These are phyloP conservation scores for Podarcis siculus DNA, from an alignment of 2,797 vertebrate genomes.

Conservation along the genomic window DNA sequence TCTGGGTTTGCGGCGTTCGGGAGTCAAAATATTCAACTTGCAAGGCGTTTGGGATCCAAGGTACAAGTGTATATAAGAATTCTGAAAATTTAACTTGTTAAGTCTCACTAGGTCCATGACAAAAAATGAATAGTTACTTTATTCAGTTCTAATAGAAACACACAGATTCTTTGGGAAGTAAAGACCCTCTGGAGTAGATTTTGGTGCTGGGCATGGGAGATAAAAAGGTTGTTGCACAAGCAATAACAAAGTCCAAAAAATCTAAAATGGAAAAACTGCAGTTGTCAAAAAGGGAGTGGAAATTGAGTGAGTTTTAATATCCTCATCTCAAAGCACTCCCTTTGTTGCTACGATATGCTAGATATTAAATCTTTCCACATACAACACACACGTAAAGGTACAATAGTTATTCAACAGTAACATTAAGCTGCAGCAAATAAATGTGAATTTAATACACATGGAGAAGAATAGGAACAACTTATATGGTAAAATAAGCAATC, in stretches of 20 bases:
- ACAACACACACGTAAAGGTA: not conserved
- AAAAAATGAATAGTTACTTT: not conserved
- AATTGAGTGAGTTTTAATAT: not conserved
- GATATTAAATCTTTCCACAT: not conserved
- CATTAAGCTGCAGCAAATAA: not conserved
- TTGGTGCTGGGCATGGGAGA: too few relatives aligned
- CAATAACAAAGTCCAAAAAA: not conserved
- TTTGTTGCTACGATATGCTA: not conserved
- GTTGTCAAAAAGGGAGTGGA: not conserved
- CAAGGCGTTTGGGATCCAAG: too few relatives aligned
- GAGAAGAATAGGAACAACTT: not conserved
- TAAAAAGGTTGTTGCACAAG: not conserved
- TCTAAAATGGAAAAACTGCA: not conserved
- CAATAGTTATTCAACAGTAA: not conserved
- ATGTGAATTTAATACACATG: not conserved
- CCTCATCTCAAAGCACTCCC: not conserved
- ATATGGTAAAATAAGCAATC: not conserved
- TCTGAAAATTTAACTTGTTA: not conserved
- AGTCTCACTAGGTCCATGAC: not conserved
- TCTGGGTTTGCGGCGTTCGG: too few relatives aligned
- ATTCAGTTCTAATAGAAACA: not conserved
- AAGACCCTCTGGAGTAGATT: too few relatives aligned
- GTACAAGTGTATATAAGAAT: too few relatives aligned
- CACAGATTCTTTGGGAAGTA: not conserved
- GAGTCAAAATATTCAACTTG: too few relatives aligned